Evolutionary conservation across 2,888 invertebrate species (phyloP).

Genomic region (Drosophila parthenogenetica): DNA sequence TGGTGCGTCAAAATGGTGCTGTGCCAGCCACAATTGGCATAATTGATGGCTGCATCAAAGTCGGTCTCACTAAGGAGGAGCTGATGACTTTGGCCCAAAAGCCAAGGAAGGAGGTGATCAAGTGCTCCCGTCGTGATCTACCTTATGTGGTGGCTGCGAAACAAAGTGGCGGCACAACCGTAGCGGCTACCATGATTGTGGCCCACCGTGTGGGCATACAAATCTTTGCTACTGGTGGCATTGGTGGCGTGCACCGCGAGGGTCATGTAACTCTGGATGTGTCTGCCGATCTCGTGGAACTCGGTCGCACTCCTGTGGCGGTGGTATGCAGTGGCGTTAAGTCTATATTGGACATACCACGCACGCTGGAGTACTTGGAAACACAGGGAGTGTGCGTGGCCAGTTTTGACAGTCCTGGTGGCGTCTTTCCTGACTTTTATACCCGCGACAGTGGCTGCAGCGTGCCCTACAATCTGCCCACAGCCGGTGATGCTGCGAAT

Average conservation of each 20-base stretch:
- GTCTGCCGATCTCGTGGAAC: constrained; percentile 96
- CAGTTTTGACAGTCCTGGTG: constrained; percentile 88
- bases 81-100: constrained; percentile 88
- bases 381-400: constrained; percentile 97
- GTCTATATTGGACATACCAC: constrained; percentile 97
- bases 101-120: constrained; percentile 86
- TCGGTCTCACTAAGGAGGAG: constrained; percentile 90
- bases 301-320: constrained; percentile 93
- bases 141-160: constrained; percentile 90
- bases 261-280: constrained; percentile 95
- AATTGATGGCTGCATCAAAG: constrained; percentile 91
- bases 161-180: constrained; percentile 96
- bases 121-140: constrained; percentile 95
- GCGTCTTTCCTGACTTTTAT: constrained; percentile 97
- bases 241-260: constrained; percentile 95
- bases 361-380: constrained; percentile 97
- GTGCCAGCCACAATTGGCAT: constrained; percentile 97
- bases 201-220: constrained; percentile 93
- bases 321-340: constrained; percentile 98
- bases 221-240: constrained; percentile 97
- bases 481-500: constrained; percentile 89
- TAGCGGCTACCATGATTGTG: constrained; percentile 95
- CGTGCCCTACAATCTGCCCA: constrained; percentile 89
- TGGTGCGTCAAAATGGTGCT: constrained; percentile 91
- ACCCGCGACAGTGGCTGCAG: constrained; percentile 90